phyloP scores from a whole-genome alignment of 1,140 invertebrate genomes.

The Drosophila lacteicornis region DNA sequence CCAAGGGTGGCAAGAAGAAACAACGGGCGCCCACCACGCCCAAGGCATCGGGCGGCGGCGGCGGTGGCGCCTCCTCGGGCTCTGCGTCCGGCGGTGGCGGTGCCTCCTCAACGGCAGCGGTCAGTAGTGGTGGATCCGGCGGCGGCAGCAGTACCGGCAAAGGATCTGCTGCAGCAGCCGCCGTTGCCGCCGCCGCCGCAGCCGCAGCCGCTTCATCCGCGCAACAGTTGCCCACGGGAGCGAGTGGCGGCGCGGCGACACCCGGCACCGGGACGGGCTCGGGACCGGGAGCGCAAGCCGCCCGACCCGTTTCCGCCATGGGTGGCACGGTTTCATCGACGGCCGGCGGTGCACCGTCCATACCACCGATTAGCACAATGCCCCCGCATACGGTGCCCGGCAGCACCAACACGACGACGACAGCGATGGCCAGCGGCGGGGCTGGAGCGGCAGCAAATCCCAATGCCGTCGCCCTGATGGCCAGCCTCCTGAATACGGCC shows the following conservation, averaged over 20 bases:
- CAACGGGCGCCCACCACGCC: slow-evolving; percentile 84
- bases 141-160: slow-evolving; percentile 22
- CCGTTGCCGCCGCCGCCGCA: slow-evolving; percentile 12
- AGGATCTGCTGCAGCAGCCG: slow-evolving; percentile 3
- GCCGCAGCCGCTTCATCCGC: slow-evolving; percentile 49
- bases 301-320: slow-evolving; percentile 80
- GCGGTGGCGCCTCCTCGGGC: slow-evolving; percentile 72
- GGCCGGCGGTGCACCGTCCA: slow-evolving; percentile 85
- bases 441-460: slow-evolving; percentile 23
- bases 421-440: slow-evolving; percentile 52
- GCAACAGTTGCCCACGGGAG: slow-evolving; percentile 39
- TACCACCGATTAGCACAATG: slow-evolving; percentile 85
- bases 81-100: slow-evolving; percentile 74
- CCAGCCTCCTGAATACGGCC: slow-evolving; percentile 54
- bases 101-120: slow-evolving; percentile 80
- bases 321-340: slow-evolving; percentile 82
- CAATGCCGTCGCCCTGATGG: slow-evolving; percentile 56
- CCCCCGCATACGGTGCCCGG: slow-evolving; percentile 82
- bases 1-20: slow-evolving; percentile 91
- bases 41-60: slow-evolving; percentile 47
- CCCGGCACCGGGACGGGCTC: not conserved
- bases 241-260: slow-evolving; percentile 22
- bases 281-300: slow-evolving; percentile 12
- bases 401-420: slow-evolving; percentile 85
- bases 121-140: slow-evolving; percentile 48